Conservation (phyloP, 2,113 vertebrate genomes). For the Zosterops hypoxanthus region DNA sequence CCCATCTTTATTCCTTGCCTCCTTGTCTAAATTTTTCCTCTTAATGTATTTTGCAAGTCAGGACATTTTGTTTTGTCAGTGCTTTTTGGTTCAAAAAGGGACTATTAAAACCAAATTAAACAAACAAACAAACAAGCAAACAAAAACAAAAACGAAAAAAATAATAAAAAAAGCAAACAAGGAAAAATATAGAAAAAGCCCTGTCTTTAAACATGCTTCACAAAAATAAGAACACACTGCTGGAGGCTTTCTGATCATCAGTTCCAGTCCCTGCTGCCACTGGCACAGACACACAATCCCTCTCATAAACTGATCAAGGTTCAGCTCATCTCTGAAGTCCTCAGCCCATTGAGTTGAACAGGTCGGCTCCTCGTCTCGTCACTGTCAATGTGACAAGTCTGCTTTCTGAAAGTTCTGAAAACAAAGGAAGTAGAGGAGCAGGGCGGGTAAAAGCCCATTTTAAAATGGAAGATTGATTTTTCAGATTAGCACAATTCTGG, state of each 20-base stretch:
- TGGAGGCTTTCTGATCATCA: not conserved
- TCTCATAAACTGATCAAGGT: not conserved
- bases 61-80: not conserved
- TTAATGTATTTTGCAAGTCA: not conserved
- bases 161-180: not conserved
- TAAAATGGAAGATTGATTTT: slow-evolving; percentile 18
- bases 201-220: not conserved
- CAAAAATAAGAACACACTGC: not conserved
- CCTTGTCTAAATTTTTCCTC: not conserved
- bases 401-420: slow-evolving; percentile 27
- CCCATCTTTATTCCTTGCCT: not conserved
- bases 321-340: slow-evolving; percentile 2
- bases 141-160: not conserved
- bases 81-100: not conserved
- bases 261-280: not conserved
- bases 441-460: not conserved
- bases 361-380: not conserved
- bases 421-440: not conserved
- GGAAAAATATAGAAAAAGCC: not conserved
- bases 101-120: not conserved
- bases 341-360: not conserved
- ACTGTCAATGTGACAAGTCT: slow-evolving; percentile 17
- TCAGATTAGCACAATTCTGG: not conserved
- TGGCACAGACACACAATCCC: not conserved
- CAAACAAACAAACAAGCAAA: rapidly evolving